These are phyloP conservation scores for Trochalopteron elliotii DNA, from an alignment of 2,113 vertebrate species.

Conservation along the genomic window DNA sequence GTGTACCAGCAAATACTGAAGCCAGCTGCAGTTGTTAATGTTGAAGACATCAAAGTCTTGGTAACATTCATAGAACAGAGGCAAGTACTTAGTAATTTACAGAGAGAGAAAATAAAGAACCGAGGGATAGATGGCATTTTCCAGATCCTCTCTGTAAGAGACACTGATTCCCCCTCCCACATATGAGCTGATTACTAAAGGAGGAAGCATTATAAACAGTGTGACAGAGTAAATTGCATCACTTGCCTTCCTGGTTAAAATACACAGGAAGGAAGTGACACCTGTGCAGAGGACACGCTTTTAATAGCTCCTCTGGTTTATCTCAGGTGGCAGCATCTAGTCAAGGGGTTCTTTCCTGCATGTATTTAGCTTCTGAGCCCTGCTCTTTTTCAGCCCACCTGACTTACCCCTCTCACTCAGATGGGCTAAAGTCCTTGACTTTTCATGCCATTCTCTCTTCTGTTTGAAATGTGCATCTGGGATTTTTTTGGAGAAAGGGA, in stretches of 20 bases:
- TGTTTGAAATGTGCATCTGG: not conserved
- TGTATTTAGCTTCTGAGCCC: not conserved
- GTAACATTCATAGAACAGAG: not conserved
- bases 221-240: not conserved
- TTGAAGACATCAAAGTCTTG: not conserved
- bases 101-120: not conserved
- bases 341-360: not conserved
- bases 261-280: not conserved
- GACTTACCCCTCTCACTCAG: not conserved
- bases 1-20: not conserved
- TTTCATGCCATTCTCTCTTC: not conserved
- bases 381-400: not conserved
- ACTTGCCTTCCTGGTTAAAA: not conserved
- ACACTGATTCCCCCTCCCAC: not conserved
- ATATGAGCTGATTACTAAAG: not conserved
- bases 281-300: not conserved
- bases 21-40: not conserved
- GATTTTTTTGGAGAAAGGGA: fast-evolving
- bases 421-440: not conserved
- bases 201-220: not conserved
- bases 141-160: not conserved
- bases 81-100: not conserved
- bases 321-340: not conserved
- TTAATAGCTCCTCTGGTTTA: not conserved
- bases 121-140: not conserved